These are phyloP conservation scores for Chionoecetes opilio DNA, from an alignment of 1,140 invertebrate species.

Conservation along the genomic window DNA sequence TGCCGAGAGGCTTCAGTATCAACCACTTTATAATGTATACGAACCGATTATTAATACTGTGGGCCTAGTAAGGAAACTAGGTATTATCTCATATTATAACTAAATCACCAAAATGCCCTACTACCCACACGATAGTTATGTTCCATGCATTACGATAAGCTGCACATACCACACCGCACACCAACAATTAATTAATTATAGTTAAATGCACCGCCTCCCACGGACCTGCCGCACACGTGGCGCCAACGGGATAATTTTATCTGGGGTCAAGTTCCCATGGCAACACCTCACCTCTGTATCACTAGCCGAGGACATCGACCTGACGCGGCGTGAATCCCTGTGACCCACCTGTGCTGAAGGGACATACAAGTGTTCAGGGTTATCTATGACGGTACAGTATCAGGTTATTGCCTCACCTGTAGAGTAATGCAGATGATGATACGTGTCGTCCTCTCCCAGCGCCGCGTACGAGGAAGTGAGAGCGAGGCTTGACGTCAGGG, in stretches of 20 bases:
- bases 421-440: neutral
- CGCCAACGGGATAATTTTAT: neutral
- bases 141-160: too few relatives aligned
- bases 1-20: too few relatives aligned
- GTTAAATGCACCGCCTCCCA: too few relatives aligned
- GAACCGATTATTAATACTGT: too few relatives aligned
- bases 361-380: neutral
- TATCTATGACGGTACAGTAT: neutral
- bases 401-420: neutral
- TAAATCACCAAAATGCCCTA: too few relatives aligned
- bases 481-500: neutral
- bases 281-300: neutral
- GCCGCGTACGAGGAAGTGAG: slow-evolving; percentile 1
- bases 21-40: too few relatives aligned
- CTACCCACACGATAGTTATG: too few relatives aligned
- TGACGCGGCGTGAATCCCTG: neutral
- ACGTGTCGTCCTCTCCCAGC: neutral
- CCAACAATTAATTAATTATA: too few relatives aligned
- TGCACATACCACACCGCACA: too few relatives aligned
- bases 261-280: neutral
- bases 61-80: too few relatives aligned
- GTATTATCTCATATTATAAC: too few relatives aligned
- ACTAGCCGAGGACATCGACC: neutral
- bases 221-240: neutral
- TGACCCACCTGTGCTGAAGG: neutral